Evolutionary conservation across 2,797 vertebrate genomes (phyloP), one percentile per base, ranked within the genome.

Genomic region (Centropyge bicolor): DNA sequence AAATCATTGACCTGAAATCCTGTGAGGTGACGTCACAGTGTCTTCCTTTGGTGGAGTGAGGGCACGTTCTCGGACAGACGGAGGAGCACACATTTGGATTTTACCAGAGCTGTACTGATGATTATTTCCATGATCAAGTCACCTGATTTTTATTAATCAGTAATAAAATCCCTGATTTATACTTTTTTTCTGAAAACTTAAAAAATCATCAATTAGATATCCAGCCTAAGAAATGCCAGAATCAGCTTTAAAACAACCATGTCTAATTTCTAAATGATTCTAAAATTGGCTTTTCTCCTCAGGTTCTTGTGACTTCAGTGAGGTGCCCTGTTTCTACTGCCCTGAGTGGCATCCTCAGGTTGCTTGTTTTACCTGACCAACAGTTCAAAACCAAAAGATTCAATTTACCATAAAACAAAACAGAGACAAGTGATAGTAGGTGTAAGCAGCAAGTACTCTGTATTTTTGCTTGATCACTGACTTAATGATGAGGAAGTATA

Each of bases 1-100:
- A 46, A 78, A 75, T 27, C 68, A 66, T 36, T 72, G 75, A 74
- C 65, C 62, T 63, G 27, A 60, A 65, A 70, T 78, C 77, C 62
- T 81, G 65, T 1, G 0, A 40, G 51, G 24, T 54, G 35, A 60
- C 14, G 8, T 54, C 72, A 55, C 43, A 51, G 63, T 22, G 27
- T 41, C 41, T 57, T 66, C 43, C 31, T 51, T 8, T 60, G 60
- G 17, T 22, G 20, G 22, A 22, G 40, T 6, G 5, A 24, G 67
- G 5, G 0, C 16, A 19, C 20, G 43, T 70, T 45, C 36, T 74
- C 36, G 43, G 35, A 48, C 40, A 36, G 19, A 62, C 16, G 4
- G 10, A 57, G 20, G 6, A 8, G 38, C 11, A 16, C 11, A 16
- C 5, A 8, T 67, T 38, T 27, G 8, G 31, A 57, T 43, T 40